Percentiles rank a stretch among this genome's conserved stretches.
Conservation (phyloP, 2,888 invertebrate species). For the Diachrysia chrysitis region DNA sequence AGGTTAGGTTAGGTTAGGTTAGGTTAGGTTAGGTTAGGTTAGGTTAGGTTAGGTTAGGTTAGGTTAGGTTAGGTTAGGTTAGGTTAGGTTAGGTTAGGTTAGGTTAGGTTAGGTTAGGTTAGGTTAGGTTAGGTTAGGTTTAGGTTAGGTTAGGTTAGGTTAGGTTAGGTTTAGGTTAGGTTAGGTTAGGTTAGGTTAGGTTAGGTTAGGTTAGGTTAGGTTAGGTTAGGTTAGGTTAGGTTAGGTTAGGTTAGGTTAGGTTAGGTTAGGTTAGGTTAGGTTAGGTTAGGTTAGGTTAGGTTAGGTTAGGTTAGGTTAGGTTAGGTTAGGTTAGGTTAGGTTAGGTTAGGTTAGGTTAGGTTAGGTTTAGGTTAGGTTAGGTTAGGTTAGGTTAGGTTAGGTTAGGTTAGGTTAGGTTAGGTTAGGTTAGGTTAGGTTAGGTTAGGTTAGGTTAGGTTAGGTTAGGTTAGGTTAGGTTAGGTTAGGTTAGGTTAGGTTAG, state of each 20-base stretch:
- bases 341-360: conserved; percentile 9
- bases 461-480: conserved; percentile 16
- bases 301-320: conserved; percentile 39
- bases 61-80: conserved; percentile 29
- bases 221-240: conserved; percentile 30
- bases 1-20: conserved; percentile 5
- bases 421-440: conserved; percentile 32
- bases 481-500: conserved; percentile 40
- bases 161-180: conserved; percentile 31
- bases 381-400: conserved; percentile 33
- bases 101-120: neutral
- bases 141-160: conserved; percentile 17
- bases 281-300: conserved; percentile 27
- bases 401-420: conserved; percentile 18
- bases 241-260: conserved; percentile 19
- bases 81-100: conserved; percentile 18
- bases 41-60: conserved; percentile 23
- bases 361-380: conserved; percentile 34
- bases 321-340: conserved; percentile 35
- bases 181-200: conserved; percentile 22
- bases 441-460: conserved; percentile 29
- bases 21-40: conserved; percentile 13
- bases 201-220: conserved; percentile 31
- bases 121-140: neutral
- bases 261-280: conserved; percentile 23